Evolutionary conservation across 2,113 vertebrate species (phyloP).

Genomic region (Myotis brandtii): DNA sequence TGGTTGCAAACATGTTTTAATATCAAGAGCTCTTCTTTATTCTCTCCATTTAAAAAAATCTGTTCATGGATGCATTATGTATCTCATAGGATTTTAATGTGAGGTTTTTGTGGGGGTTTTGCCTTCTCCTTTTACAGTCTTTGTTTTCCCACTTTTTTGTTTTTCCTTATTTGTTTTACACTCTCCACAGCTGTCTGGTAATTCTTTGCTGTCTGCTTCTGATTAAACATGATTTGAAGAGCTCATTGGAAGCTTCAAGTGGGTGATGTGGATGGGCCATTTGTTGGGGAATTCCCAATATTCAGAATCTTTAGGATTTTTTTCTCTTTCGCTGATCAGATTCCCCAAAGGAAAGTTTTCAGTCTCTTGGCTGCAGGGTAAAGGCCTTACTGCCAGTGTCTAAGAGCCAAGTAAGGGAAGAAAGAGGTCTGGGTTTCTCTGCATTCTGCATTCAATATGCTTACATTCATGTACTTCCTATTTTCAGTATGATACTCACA

Average conservation of each 20-base stretch:
- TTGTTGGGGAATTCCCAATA: conserved; percentile 46
- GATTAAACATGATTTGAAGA: conserved; percentile 13
- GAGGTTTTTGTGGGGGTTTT: not conserved
- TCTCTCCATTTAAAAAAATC: not conserved
- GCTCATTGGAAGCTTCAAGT: not conserved
- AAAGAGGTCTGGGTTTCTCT: not conserved
- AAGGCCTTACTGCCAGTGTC: not conserved
- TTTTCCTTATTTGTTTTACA: conserved; percentile 18
- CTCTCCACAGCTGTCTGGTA: not conserved
- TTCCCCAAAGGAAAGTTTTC: conserved; percentile 16
- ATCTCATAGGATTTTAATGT: not conserved
- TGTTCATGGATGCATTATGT: not conserved
- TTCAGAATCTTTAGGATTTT: conserved; percentile 21
- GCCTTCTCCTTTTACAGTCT: not conserved
- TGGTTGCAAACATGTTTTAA: conserved; percentile 21
- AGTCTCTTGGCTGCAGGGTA: not conserved
- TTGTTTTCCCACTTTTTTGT: not conserved
- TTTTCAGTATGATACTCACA: not conserved
- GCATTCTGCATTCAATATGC: not conserved
- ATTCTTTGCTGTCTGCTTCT: not conserved
- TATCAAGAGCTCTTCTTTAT: not conserved
- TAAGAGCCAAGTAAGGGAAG: not conserved
- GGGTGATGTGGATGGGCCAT: not conserved
- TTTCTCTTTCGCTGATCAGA: conserved; percentile 12
- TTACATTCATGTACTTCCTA: not conserved